Percentiles rank a stretch among this genome's conserved stretches.
Conservation (phyloP, 2,113 vertebrate species). For the Ranitomeya variabilis region DNA sequence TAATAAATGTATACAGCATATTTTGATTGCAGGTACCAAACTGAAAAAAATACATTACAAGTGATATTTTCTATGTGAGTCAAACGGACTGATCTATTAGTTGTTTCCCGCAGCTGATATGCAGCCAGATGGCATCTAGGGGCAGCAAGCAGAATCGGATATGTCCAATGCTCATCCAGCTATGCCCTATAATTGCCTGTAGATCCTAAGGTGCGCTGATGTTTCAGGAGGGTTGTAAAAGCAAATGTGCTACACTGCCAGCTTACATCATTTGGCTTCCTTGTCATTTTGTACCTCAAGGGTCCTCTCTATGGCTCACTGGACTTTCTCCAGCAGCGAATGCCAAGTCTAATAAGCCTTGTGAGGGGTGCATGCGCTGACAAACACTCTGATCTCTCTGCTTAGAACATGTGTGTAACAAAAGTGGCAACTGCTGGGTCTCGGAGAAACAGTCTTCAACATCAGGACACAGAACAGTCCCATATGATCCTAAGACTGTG, state of each 20-base stretch:
- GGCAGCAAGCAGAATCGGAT: conserved; percentile 3
- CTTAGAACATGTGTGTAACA: conserved; percentile 7
- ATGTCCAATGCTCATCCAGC: conserved; percentile 46
- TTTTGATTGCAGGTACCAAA: neutral
- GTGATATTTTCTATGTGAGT: neutral
- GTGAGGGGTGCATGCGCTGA: neutral
- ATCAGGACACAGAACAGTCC: neutral
- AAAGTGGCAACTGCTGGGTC: conserved; percentile 23
- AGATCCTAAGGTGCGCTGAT: conserved; percentile 30
- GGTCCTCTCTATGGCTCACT: conserved; percentile 35
- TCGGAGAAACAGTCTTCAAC: neutral
- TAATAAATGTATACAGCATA: neutral
- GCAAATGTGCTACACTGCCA: conserved; percentile 48
- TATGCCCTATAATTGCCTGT: conserved; percentile 43
- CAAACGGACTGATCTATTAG: neutral
- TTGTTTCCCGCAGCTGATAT: neutral
- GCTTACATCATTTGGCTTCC: conserved; percentile 31
- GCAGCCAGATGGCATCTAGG: conserved; percentile 35
- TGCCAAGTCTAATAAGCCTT: conserved; percentile 51
- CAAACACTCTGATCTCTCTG: conserved; percentile 1
- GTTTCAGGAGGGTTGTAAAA: conserved; percentile 40
- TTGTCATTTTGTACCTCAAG: conserved; percentile 39
- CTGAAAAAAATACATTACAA: neutral
- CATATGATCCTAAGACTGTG: conserved; percentile 20
- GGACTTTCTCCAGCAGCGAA: conserved; percentile 33